Evolutionary conservation across 2,888 invertebrate species (phyloP), one percentile per base, ranked within the genome.

Genomic region (Plemyria rubiginata): DNA sequence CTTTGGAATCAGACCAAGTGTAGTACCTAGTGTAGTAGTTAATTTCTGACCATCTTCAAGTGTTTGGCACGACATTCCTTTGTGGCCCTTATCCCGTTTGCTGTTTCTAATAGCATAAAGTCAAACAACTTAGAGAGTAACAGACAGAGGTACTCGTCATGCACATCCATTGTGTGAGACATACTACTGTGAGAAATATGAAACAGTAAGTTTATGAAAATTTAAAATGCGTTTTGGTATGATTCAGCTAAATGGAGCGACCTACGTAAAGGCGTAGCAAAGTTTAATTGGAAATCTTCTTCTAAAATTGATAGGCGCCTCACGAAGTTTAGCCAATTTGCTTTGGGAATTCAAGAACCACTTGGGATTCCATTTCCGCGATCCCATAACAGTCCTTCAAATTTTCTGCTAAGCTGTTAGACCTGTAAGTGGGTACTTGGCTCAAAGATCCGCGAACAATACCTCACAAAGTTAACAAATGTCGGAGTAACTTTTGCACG

Each of bases 261-360:
- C 32, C 45, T 54, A 57, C 55, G 72, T 75, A 79, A 79, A 72
- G 72, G 77, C 77, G 75, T 71, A 70, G 70, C 77, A 71, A 90
- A 91, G 89, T 90, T 91, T 88, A 90, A 92, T 89, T 90, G 85
- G 84, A 88, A 90, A 85, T 87, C 88, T 84, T 80, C 81, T 81
- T 80, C 80, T 81, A 82, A 86, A 85, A 87, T 84, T 85, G 85
- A 85, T 86, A 82, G 85, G 80, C 78, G 76, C 73, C 76, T 80
- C 79, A 76, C 81, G 71, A 86, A 86, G 81, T 86, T 86, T 75
- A 81, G 75, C 80, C 81, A 86, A 88, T 86, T 88, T 85, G 79
- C 81, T 82, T 80, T 71, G 77, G 71, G 78, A 84, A 81, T 79
- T 78, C 76, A 77, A 76, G 76, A 80, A 78, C 76, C 76, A 77